These are phyloP conservation scores for Eristalinus sepulchralis DNA, from an alignment of 2,888 invertebrate genomes.

Conservation along the genomic window DNA sequence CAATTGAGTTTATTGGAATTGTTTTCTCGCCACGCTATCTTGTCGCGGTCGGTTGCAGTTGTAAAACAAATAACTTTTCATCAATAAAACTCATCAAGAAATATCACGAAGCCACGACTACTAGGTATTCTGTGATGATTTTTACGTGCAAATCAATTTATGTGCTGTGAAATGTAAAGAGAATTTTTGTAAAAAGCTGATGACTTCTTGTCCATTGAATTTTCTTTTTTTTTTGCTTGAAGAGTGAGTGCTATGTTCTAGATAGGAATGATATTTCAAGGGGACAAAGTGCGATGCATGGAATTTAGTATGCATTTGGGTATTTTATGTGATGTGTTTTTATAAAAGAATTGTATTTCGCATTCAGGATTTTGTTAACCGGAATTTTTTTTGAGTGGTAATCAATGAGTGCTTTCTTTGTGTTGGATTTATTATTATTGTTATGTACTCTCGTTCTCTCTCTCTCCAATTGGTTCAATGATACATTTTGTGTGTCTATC, in stretches of 20 bases:
- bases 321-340: neutral
- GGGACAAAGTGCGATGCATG: neutral
- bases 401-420: slow-evolving; percentile 22
- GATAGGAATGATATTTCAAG: neutral
- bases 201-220: neutral
- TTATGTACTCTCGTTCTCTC: neutral
- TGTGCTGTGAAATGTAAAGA: neutral
- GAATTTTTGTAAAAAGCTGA: neutral
- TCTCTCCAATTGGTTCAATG: neutral
- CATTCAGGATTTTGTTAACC: slow-evolving; percentile 19
- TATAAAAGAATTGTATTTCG: neutral
- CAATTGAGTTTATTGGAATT: slow-evolving; percentile 38
- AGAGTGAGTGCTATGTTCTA: neutral
- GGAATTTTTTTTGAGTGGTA: slow-evolving; percentile 38
- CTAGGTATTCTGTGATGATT: neutral
- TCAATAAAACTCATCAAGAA: slow-evolving; percentile 27
- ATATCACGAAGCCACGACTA: neutral
- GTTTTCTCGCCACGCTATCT: slow-evolving; percentile 28
- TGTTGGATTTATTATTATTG: slow-evolving; percentile 7
- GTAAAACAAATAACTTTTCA: slow-evolving; percentile 7
- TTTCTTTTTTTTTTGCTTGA: neutral
- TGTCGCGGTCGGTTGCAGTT: slow-evolving; percentile 9
- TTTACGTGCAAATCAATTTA: neutral
- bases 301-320: neutral
- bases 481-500: slow-evolving; percentile 33